phyloP scores from a whole-genome alignment of 2,888 invertebrate species.

The Slavum lentiscoides region DNA sequence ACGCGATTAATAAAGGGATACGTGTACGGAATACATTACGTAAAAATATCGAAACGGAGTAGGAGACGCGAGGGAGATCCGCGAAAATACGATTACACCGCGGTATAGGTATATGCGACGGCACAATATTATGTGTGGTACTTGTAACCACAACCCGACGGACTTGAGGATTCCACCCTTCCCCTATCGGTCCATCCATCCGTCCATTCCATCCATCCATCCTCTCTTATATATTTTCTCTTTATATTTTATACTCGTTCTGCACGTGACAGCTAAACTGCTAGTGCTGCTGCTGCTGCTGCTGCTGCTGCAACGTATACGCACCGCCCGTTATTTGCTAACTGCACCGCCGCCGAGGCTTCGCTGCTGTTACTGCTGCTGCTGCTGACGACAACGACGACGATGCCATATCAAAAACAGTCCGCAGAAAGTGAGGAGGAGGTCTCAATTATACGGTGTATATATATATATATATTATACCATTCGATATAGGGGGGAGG shows the following conservation, averaged over 20 bases:
- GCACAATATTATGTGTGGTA: no score
- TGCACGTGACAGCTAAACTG: constrained; percentile 35
- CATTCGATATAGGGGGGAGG: constrained; percentile 40
- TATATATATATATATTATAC: constrained; percentile 21
- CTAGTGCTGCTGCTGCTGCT: constrained; percentile 18
- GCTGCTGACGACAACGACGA: constrained; percentile 38
- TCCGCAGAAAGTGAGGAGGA: constrained; percentile 47
- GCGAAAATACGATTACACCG: not conserved
- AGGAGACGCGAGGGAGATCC: not conserved
- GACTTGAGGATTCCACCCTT: constrained; percentile 9
- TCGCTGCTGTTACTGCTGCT: not conserved
- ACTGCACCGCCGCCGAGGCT: no score
- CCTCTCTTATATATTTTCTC: constrained; percentile 17
- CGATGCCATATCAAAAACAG: constrained; percentile 42
- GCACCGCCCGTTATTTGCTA: no score
- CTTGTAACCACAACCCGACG: constrained; percentile 41
- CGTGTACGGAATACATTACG: no score
- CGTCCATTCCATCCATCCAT: no score
- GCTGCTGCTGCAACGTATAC: constrained; percentile 14
- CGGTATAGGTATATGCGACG: no score
- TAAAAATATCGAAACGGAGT: no score
- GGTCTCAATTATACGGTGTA: constrained; percentile 43
- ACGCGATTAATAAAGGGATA: no score
- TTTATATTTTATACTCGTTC: constrained; percentile 5
- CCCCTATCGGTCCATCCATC: no score